Evolutionary conservation across 2,888 invertebrate genomes (phyloP), one percentile per base, ranked within the genome.

Genomic region (Adelognathus sp.): DNA sequence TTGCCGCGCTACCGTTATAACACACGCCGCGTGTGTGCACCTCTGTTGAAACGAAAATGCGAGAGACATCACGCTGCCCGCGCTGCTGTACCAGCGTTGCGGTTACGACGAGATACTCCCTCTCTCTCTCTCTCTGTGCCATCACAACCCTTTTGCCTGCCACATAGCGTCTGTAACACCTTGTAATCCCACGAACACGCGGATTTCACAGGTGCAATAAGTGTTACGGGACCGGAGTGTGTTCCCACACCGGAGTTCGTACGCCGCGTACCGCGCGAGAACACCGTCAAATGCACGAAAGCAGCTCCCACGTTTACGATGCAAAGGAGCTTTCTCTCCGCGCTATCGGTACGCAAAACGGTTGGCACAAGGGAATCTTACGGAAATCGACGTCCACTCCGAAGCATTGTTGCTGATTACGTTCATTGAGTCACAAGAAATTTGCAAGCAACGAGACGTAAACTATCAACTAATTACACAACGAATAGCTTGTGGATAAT

Each of bases 71-170:
- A 11, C 44, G 18, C 21, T 16, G 21, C 36, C 24, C 11, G 6
- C 7, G 14, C 60, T 61, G 21, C 33, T 39, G 21, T 56, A 50
- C 36, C 41, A 21, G 29, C 36, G 36, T 46, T 66, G 66, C 39
- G 60, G 71, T 76, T 71, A 72, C 52, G 31, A 44, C 63, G 31
- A 41, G 39, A 14, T 21, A 33, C 50, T 52, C 31, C 27, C 36
- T 70, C 39, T 50, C 16, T 36, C 18, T 67, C 60, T 58, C 64
- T 58, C 29, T 50, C 52, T 44, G 16, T 67, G 61, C 67, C 66
- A 58, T 66, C 80, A 58, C 81, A 80, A 80, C 84, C 83, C 72
- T 77, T 83, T 78, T 73, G 72, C 79, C 46, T 80, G 80, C 67
- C 74, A 70, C 79, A 79, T 70, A 33, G 39, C 79, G 64, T 74